Evolutionary conservation across 2,797 vertebrate genomes (phyloP), one percentile per base, ranked within the genome.

Genomic region (Malurus leucopterus): DNA sequence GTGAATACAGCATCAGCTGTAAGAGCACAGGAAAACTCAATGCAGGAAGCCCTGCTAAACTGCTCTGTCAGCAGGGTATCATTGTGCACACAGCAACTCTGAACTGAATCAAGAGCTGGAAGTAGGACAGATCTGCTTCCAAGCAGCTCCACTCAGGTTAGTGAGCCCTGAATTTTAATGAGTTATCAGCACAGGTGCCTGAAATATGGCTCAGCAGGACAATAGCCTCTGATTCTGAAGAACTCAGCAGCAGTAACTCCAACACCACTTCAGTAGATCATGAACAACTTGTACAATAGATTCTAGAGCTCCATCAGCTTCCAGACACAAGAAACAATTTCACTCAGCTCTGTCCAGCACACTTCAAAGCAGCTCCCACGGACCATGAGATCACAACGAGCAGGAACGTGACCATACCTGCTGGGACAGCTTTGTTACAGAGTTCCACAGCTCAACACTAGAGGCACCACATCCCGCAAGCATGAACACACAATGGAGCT

Each of bases 401-500:
- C 55, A 80, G 40, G 68, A 84, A 61, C 1, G 8, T 9, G 34
- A 36, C 53, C 18, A 2, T 14, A 64, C 43, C 34, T 74, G 21
- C 65, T 43, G 41, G 7, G n/a, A 65, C n/a, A 72, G 71, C 63
- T 88, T 50, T 24, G 24, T 22, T 53, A 40, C 58, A 40, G 24
- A 87, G 53, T 92, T 92, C 76, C 86, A 57, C 59, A 67, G 70
- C 67, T 86, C 83, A 87, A 79, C 90, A 54, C 90, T 91, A 90
- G 92, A 92, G 93, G 92, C 94, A 91, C 70, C 77, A 88, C 84
- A 91, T 90, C 55, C 84, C 89, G 63, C 1, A 1, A 81, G 70
- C 54, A 51, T n/a, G 51, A 89, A 50, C 44, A 55, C 59, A 93
- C 62, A 87, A 86, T 34, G 49, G 49, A 24, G 58, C 63, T 63